Evolutionary conservation across 1,140 invertebrate genomes (phyloP), one percentile per base, ranked within the genome.

Genomic region (Eurosta solidaginis): DNA sequence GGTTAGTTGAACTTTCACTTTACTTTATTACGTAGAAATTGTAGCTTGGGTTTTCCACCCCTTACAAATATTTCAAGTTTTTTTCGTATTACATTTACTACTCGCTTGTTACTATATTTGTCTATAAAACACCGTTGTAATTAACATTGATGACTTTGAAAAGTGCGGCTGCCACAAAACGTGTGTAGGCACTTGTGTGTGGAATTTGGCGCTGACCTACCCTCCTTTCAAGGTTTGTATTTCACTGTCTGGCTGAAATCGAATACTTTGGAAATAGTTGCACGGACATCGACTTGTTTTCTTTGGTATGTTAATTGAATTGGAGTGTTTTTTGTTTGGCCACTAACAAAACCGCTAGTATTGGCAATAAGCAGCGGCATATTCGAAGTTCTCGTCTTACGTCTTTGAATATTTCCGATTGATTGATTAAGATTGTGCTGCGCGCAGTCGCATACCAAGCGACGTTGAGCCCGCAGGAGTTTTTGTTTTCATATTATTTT

Each of bases 111-210:
- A 40, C 29, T 27, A 76, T 42, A 54, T 59, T 44, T 44, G 22
- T 12, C 42, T 27, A 25, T 10, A 1, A 17, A 52, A 33, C 74
- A 47, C 17, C 27, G 20, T 50, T 36, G 47, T 50, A 40, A 17
- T 44, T 77, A 77, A 77, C 22, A 77, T 63, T 44, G 54, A 59
- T 77, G 50, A 63, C 50, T 77, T 77, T 77, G 52, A 45, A 63
- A 77, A 77, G 42, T 63, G 52, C 76, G 76, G 76, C 76, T 77
- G 76, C 54, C 42, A 9, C 17, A 9, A 22, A 12, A 36, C 29
- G 74, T 20, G n/a, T 42, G 10, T 17, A n/a, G 40, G 25, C 25
- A 45, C 6, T 22, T 14, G 25, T n/a, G n/a, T n/a, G n/a, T n/a
- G n/a, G n/a, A n/a, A n/a, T n/a, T n/a, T n/a, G n/a, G n/a, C n/a